Evolutionary conservation across 2,888 invertebrate species (phyloP).

Genomic region (Apotomis capreana): DNA sequence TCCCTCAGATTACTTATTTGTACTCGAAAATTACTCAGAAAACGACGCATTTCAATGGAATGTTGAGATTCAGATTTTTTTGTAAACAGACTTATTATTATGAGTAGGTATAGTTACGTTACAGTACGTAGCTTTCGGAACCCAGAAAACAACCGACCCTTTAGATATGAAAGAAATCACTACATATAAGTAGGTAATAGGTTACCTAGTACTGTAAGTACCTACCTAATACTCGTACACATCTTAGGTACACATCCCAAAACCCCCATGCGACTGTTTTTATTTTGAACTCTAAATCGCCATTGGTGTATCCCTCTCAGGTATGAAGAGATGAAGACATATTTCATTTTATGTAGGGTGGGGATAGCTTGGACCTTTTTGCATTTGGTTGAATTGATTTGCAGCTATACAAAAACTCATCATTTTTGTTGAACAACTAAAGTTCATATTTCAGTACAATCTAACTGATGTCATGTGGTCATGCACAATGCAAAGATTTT

Average conservation of each 20-base stretch:
- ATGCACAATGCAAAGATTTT: neutral
- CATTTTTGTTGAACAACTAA: neutral
- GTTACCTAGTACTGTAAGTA: too few relatives aligned
- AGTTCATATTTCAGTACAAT: neutral
- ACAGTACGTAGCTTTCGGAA: too few relatives aligned
- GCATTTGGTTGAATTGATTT: neutral
- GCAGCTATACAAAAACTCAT: neutral
- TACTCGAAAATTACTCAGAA: too few relatives aligned
- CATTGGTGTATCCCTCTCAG: constrained; percentile 27
- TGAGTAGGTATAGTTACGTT: too few relatives aligned
- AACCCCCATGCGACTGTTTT: neutral
- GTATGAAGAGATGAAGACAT: constrained; percentile 10
- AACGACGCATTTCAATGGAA: too few relatives aligned
- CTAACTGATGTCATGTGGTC: neutral
- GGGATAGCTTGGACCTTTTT: constrained; percentile 22
- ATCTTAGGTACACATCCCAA: constrained; percentile 12
- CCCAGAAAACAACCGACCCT: too few relatives aligned
- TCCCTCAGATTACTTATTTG: too few relatives aligned
- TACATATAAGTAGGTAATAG: neutral
- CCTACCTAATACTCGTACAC: too few relatives aligned
- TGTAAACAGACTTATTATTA: too few relatives aligned
- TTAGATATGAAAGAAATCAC: neutral
- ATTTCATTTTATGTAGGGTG: neutral
- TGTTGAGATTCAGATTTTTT: too few relatives aligned
- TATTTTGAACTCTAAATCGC: neutral